These are phyloP conservation scores for Diadromus collaris DNA, from an alignment of 2,888 invertebrate genomes.

Conservation along the genomic window DNA sequence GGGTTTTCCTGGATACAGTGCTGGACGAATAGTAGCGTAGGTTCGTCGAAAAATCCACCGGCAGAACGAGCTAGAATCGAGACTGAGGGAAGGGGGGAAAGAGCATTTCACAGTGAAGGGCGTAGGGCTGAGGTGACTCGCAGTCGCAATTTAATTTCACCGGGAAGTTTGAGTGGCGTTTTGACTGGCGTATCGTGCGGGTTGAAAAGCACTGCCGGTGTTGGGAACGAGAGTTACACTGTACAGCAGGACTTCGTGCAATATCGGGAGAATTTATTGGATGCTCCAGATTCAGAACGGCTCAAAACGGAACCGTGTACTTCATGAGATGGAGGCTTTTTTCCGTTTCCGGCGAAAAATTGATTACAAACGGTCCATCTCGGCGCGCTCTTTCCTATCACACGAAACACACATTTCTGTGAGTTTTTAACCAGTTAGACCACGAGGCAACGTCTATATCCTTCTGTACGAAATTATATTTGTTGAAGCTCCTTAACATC, in stretches of 20 bases:
- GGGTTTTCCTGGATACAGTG: neutral
- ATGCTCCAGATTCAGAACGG: neutral
- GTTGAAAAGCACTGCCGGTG: neutral
- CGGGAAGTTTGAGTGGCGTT: conserved; percentile 41
- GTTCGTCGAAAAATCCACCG: conserved; percentile 24
- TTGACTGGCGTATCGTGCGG: neutral
- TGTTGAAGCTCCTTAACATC: too few species aligned
- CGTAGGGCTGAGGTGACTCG: conserved; percentile 34
- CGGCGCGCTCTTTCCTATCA: neutral
- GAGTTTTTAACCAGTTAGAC: neutral
- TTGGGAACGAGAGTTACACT: neutral
- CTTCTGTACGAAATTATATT: too few species aligned
- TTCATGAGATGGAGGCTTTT: neutral
- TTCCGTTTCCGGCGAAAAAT: neutral
- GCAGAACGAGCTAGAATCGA: conserved; percentile 2
- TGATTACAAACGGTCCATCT: neutral
- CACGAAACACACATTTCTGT: neutral
- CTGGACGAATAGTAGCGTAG: conserved; percentile 23
- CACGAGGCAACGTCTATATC: too few species aligned
- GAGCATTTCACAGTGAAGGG: neutral
- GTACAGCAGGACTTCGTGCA: neutral
- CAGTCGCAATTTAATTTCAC: conserved; percentile 50
- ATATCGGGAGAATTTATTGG: neutral
- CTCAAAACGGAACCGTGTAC: conserved; percentile 1
- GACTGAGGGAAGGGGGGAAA: conserved; percentile 4